phyloP scores from a whole-genome alignment of 2,797 vertebrate species.

The Phrynocephalus vlangalii region DNA sequence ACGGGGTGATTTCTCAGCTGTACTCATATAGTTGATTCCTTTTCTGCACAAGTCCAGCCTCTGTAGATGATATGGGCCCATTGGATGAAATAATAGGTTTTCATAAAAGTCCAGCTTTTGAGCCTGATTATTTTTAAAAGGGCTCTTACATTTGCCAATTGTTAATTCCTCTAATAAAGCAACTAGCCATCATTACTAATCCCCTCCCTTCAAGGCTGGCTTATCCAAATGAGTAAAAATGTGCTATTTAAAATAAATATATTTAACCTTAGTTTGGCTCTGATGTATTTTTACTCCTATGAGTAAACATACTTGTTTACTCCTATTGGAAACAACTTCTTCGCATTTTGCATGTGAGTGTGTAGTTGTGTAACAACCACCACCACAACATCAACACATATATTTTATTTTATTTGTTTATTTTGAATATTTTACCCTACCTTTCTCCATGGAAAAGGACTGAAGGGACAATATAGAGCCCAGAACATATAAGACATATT shows the following conservation, averaged over 20 bases:
- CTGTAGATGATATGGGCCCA: conserved; percentile 71
- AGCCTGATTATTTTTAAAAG: conserved; percentile 49
- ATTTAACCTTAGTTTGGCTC: neutral
- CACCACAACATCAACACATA: neutral
- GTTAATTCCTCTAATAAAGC: conserved; percentile 60
- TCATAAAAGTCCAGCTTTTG: conserved; percentile 77
- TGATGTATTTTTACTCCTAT: no score
- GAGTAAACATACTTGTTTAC: no score
- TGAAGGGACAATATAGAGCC: no score
- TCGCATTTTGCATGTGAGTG: neutral
- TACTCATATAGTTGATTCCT: conserved; percentile 93
- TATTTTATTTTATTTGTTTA: no score
- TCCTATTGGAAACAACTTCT: neutral
- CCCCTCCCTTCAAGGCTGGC: conserved; percentile 53
- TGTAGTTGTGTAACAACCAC: neutral
- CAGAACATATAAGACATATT: no score
- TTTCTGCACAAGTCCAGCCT: conserved; percentile 74
- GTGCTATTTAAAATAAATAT: neutral
- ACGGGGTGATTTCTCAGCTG: conserved; percentile 90
- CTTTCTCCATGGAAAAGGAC: no score
- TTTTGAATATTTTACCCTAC: no score
- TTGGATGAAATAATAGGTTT: conserved; percentile 78
- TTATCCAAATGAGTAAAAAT: conserved; percentile 41
- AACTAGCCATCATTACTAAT: conserved; percentile 50
- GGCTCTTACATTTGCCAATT: conserved; percentile 53